Conservation (phyloP, 2,888 invertebrate species). For the Andrena chrysosceles region DNA sequence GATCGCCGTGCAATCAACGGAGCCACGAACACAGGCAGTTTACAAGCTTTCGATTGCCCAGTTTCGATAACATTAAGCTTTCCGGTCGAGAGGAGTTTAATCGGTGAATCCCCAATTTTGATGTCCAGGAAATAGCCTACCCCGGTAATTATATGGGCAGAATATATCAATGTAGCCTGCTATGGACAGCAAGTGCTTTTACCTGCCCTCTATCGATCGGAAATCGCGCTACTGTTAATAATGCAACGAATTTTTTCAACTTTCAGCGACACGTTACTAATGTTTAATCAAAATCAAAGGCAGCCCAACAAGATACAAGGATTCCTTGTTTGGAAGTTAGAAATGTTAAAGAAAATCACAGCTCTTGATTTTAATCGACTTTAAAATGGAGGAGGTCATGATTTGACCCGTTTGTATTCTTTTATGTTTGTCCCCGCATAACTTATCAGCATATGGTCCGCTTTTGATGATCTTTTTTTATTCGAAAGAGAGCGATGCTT, state of each 20-base stretch:
- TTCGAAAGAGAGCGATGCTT: no score
- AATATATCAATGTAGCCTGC: slow-evolving; percentile 36
- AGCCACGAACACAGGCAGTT: slow-evolving; percentile 21
- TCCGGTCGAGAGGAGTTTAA: slow-evolving; percentile 48
- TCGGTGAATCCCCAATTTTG: slow-evolving; percentile 58
- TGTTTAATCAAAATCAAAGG: not conserved
- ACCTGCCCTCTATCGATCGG: slow-evolving; percentile 24
- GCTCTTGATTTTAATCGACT: no score
- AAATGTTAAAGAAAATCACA: no score
- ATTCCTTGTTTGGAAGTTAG: no score
- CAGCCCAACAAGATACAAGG: not conserved
- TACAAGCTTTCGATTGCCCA: slow-evolving; percentile 37
- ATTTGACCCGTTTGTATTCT: no score
- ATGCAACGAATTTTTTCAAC: slow-evolving; percentile 27
- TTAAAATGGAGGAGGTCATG: no score
- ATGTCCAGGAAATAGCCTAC: slow-evolving; percentile 47
- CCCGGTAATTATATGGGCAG: slow-evolving; percentile 47
- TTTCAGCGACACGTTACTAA: not conserved
- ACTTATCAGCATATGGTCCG: no score
- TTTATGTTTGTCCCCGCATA: no score
- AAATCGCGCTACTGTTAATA: slow-evolving; percentile 37
- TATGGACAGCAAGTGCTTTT: slow-evolving; percentile 44
- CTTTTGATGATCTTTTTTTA: no score
- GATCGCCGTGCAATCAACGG: slow-evolving; percentile 23
- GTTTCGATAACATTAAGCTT: slow-evolving; percentile 58